A percentile compares a stretch with the other conserved stretches of the same genome.
phyloP scores from a whole-genome alignment of 1,140 invertebrate species.

The Caenorhabditis briggsae region DNA sequence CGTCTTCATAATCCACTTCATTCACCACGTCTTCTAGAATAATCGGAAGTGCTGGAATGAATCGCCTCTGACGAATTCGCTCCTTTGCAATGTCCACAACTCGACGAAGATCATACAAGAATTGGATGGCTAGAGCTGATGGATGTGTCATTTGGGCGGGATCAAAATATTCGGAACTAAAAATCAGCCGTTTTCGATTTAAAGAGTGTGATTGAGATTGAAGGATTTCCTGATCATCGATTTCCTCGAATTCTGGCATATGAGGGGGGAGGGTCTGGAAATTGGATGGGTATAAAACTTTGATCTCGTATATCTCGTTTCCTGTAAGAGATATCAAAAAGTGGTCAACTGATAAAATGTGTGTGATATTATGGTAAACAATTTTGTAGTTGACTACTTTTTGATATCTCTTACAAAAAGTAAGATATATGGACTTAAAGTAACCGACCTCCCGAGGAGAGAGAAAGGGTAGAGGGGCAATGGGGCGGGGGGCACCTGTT shows the following conservation, averaged over 20 bases:
- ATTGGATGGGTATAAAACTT: too few relatives aligned
- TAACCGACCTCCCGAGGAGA: too few relatives aligned
- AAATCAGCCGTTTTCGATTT: slow-evolving; percentile 39
- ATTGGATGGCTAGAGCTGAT: slow-evolving; percentile 36
- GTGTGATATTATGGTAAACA: too few relatives aligned
- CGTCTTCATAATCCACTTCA: neutral
- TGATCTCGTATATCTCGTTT: too few relatives aligned
- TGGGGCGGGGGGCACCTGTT: too few relatives aligned
- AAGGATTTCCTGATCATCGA: slow-evolving; percentile 22
- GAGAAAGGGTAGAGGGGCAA: too few relatives aligned
- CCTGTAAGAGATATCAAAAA: too few relatives aligned
- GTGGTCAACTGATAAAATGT: too few relatives aligned
- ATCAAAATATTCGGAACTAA: slow-evolving; percentile 56
- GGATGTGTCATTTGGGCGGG: slow-evolving; percentile 43
- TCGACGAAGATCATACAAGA: slow-evolving; percentile 48
- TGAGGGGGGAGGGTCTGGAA: neutral
- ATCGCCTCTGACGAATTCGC: slow-evolving; percentile 41
- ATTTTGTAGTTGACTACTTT: too few relatives aligned
- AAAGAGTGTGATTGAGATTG: neutral
- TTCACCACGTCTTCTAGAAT: slow-evolving; percentile 27
- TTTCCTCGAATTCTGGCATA: slow-evolving; percentile 10
- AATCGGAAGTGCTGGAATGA: slow-evolving; percentile 52
- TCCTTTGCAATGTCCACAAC: slow-evolving; percentile 57
- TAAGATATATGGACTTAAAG: too few relatives aligned
- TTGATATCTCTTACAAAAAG: too few relatives aligned